These are phyloP conservation scores for Pycnonotus jocosus DNA, from an alignment of 2,113 vertebrate genomes.

Conservation along the genomic window DNA sequence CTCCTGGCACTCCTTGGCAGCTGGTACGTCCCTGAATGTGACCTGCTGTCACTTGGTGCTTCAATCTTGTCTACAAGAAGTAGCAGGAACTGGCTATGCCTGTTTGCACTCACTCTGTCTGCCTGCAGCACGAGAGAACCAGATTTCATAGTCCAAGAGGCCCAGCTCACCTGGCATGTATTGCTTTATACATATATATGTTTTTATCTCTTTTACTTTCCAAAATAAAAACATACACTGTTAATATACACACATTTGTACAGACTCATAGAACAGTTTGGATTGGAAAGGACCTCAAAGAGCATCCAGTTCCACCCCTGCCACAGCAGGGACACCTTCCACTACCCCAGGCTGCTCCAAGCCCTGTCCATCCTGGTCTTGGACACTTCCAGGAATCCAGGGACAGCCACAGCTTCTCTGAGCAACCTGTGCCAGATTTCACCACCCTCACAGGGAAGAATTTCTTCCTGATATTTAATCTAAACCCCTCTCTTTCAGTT, in stretches of 20 bases:
- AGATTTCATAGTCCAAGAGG: not conserved
- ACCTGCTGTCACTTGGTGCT: not conserved
- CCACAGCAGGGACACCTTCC: not conserved
- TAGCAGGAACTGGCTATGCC: not conserved
- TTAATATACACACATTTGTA: not conserved
- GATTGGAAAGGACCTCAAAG: not conserved
- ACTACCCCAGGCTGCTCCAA: accelerated
- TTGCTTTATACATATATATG: not conserved
- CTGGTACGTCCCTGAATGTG: not conserved
- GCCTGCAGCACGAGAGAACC: not conserved
- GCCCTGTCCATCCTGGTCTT: accelerated
- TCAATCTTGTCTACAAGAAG: not conserved
- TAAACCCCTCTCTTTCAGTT: not conserved
- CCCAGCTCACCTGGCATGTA: not conserved
- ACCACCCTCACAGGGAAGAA: accelerated
- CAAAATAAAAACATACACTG: not conserved
- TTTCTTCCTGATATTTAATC: not conserved
- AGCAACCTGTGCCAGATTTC: not conserved
- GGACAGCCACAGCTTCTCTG: not conserved
- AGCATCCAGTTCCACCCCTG: accelerated
- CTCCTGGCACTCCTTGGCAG: not conserved
- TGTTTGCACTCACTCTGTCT: not conserved
- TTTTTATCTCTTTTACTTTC: not conserved
- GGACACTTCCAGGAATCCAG: not conserved
- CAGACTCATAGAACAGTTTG: not conserved